A percentile compares a stretch with the other conserved stretches of the same genome.
Conservation (phyloP, 1,140 invertebrate species). For the Hormaphis cornu region DNA sequence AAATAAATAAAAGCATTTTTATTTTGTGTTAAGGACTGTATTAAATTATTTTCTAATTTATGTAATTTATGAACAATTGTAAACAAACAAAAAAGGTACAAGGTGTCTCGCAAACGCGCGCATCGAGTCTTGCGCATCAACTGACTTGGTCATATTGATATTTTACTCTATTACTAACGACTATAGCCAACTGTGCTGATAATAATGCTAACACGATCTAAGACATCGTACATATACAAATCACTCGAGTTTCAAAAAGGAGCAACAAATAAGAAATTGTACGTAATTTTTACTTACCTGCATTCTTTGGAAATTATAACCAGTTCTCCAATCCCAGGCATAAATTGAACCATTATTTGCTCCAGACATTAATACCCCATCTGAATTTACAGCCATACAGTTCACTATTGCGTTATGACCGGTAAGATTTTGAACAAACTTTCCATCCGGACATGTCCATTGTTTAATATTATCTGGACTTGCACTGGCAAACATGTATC, state of each 20-base stretch:
- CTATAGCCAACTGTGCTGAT: too few relatives aligned
- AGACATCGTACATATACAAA: too few relatives aligned
- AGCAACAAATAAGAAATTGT: background rate
- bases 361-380: constrained; percentile 93
- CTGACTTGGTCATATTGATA: too few relatives aligned
- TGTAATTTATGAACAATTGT: too few relatives aligned
- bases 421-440: constrained; percentile 94
- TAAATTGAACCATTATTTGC: constrained; percentile 98
- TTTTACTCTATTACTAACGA: too few relatives aligned
- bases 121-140: too few relatives aligned
- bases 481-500: constrained; percentile 93
- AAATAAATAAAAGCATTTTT: too few relatives aligned
- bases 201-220: too few relatives aligned
- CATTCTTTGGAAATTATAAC: constrained; percentile 92
- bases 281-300: constrained; percentile 44
- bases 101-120: too few relatives aligned
- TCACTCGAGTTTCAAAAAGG: background rate
- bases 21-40: too few relatives aligned
- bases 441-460: constrained; percentile 97
- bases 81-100: too few relatives aligned
- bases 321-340: constrained; percentile 98
- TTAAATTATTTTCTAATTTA: too few relatives aligned
- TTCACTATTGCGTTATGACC: constrained; percentile 98
- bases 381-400: constrained; percentile 85
- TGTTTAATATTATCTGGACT: constrained; percentile 99